These are phyloP conservation scores for Bradypodion pumilum DNA, from an alignment of 2,797 vertebrate species.

Conservation along the genomic window DNA sequence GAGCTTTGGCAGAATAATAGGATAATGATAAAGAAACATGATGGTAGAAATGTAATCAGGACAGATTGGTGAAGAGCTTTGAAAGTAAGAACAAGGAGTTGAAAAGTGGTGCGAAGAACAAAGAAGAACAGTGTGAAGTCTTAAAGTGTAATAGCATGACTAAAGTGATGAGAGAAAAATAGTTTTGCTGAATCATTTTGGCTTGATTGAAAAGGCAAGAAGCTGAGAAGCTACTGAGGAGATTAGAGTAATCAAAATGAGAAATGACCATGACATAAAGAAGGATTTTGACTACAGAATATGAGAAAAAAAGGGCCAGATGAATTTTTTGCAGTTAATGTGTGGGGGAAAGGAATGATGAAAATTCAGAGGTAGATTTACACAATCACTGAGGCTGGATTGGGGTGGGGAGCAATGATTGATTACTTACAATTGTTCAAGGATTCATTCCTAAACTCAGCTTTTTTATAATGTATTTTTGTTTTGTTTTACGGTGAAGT, in stretches of 20 bases:
- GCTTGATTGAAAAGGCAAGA: constrained; percentile 27
- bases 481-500: not conserved
- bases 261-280: constrained; percentile 12
- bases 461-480: no score
- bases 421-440: not conserved
- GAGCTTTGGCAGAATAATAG: constrained; percentile 5
- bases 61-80: constrained; percentile 1
- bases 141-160: constrained; percentile 14
- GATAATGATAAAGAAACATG: constrained; percentile 1
- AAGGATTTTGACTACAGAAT: not conserved
- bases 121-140: constrained; percentile 18
- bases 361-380: not conserved
- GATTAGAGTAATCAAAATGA: constrained; percentile 20
- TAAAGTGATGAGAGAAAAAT: constrained; percentile 9
- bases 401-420: no score
- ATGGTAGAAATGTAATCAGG: constrained; percentile 19
- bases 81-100: constrained; percentile 17
- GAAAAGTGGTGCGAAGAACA: constrained; percentile 3
- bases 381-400: no score
- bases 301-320: not conserved
- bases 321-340: not conserved
- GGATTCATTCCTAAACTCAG: not conserved
- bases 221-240: constrained; percentile 6
- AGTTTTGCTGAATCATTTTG: constrained; percentile 2
- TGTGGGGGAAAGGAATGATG: not conserved